Evolutionary conservation across 1,140 invertebrate species (phyloP).

Genomic region (Pogonomyrmex barbatus): DNA sequence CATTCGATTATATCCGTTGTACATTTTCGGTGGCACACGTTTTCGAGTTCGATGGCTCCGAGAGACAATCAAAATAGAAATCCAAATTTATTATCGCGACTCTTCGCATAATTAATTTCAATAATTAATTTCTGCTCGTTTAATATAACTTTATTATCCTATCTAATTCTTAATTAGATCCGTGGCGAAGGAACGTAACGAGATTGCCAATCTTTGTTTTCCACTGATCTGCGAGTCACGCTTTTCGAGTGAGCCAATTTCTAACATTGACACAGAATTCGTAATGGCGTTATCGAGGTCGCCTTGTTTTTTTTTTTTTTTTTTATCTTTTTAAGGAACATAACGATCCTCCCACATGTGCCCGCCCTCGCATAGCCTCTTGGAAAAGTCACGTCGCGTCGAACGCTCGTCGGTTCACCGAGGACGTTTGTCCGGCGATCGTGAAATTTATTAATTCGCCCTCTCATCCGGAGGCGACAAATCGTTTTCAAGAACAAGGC

Average conservation of each 20-base stretch:
- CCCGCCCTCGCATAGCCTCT: background rate
- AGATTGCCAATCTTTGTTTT: slow-evolving; percentile 4
- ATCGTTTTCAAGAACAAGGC: slow-evolving; percentile 68
- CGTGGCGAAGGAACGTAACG: background rate
- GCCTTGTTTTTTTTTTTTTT: background rate
- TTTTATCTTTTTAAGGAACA: background rate
- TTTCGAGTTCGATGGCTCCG: background rate
- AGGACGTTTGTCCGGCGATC: slow-evolving; percentile 3
- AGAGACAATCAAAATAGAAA: slow-evolving; percentile 11
- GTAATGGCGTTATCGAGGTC: background rate
- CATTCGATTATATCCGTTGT: background rate
- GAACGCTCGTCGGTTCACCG: background rate
- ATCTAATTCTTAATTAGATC: slow-evolving; percentile 42
- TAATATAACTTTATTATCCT: slow-evolving; percentile 36
- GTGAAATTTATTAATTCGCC: slow-evolving; percentile 37
- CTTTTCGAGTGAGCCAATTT: slow-evolving; percentile 28
- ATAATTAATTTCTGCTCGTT: slow-evolving; percentile 25
- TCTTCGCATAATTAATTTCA: slow-evolving; percentile 26
- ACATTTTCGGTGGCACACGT: background rate
- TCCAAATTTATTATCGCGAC: slow-evolving; percentile 9
- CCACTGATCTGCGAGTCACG: background rate
- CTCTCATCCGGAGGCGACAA: slow-evolving; percentile 35
- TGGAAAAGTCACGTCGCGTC: background rate
- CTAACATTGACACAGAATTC: slow-evolving; percentile 67
- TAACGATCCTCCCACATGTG: background rate